Conservation (phyloP, 2,797 vertebrate genomes). For the Chaetodon trifasciatus region DNA sequence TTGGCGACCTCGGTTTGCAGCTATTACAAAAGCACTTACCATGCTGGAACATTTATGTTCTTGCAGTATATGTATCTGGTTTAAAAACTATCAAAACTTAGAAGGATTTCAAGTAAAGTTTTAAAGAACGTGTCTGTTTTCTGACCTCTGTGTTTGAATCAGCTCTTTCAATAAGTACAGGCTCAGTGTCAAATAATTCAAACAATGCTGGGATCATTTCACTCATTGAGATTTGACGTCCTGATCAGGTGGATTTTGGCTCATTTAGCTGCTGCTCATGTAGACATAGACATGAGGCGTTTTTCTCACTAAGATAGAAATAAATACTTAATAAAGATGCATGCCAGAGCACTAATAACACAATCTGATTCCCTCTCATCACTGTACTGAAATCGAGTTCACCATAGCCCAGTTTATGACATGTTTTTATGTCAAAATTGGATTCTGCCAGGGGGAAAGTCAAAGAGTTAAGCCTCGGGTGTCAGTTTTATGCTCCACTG, state of each 20-base stretch:
- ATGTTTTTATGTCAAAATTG: constrained; percentile 27
- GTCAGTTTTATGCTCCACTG: constrained; percentile 24
- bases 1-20: neutral
- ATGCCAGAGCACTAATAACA: neutral
- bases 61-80: neutral
- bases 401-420: neutral
- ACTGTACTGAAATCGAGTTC: constrained; percentile 7
- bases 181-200: neutral
- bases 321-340: neutral
- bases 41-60: neutral
- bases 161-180: neutral
- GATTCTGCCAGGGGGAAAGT: constrained; percentile 26
- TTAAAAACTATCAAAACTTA: neutral
- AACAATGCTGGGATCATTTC: neutral
- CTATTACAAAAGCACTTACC: neutral
- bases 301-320: neutral
- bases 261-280: neutral
- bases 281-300: neutral
- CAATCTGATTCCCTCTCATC: neutral
- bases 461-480: constrained; percentile 2
- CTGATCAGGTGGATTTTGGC: neutral
- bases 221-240: neutral
- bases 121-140: neutral
- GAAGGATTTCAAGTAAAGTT: neutral
- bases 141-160: neutral